Conservation (phyloP, 2,797 vertebrate genomes). For the Squalus acanthias region DNA sequence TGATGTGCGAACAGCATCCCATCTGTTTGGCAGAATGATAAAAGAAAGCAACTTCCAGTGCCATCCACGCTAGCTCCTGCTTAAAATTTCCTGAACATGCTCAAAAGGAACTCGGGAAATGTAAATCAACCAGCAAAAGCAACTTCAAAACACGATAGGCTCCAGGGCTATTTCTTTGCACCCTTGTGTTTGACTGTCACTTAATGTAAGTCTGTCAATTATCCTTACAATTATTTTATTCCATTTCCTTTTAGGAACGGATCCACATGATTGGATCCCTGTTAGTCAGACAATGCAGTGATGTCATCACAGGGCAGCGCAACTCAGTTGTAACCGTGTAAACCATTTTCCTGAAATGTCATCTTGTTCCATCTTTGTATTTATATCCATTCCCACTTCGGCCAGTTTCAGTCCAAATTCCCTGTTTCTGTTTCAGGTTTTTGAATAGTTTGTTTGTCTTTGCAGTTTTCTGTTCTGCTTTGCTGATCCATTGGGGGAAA, state of each 20-base stretch:
- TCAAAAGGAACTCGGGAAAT: conserved; percentile 30
- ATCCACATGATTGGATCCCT: background rate
- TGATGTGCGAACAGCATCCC: conserved; percentile 32
- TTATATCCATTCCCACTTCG: background rate
- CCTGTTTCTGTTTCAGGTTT: background rate
- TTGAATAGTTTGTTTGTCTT: background rate
- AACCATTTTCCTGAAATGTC: background rate
- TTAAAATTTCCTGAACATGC: conserved; percentile 3
- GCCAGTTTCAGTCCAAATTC: background rate
- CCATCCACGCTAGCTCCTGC: conserved; percentile 6
- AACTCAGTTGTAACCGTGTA: background rate
- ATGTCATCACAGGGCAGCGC: background rate
- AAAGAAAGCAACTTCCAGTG: conserved; percentile 3
- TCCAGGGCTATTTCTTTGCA: background rate
- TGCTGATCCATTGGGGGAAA: background rate
- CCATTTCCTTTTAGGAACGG: background rate
- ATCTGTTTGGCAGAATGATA: conserved; percentile 33
- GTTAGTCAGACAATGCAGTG: background rate
- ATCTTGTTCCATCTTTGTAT: background rate
- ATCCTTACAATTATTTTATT: background rate
- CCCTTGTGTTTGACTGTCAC: conserved; percentile 25
- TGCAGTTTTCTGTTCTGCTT: background rate
- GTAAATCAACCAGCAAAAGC: conserved; percentile 31
- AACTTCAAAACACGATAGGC: conserved; percentile 24
- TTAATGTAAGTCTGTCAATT: conserved; percentile 32